A percentile compares a stretch with the other conserved stretches of the same genome.
phyloP scores from a whole-genome alignment of 2,113 vertebrate species.

The Uria lomvia region DNA sequence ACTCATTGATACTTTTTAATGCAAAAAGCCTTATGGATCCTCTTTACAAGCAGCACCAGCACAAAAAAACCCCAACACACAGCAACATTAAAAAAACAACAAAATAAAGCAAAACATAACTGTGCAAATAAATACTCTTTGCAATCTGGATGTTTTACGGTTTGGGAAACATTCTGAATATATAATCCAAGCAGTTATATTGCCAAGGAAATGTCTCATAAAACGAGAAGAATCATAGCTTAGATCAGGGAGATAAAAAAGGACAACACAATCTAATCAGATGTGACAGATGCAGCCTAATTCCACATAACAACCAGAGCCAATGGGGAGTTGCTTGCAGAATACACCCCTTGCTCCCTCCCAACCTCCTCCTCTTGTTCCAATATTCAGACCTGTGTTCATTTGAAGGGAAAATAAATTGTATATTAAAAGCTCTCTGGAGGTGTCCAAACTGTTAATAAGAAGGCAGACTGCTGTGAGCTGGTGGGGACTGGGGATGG shows the following conservation, averaged over 20 bases:
- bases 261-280: constrained; percentile 51
- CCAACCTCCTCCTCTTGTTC: not conserved
- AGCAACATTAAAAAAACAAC: not conserved
- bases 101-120: constrained; percentile 6
- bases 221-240: constrained; percentile 39
- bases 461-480: not conserved
- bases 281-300: constrained; percentile 53
- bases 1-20: not conserved
- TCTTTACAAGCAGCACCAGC: not conserved
- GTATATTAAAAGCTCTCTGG: not conserved
- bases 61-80: not conserved
- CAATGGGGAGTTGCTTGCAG: not conserved
- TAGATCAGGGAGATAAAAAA: constrained; percentile 57
- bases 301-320: not conserved
- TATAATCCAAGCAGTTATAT: constrained; percentile 15
- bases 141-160: constrained; percentile 52
- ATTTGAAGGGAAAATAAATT: not conserved
- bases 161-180: constrained; percentile 30
- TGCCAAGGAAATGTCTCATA: constrained; percentile 64
- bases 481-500: not conserved
- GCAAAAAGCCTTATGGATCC: not conserved
- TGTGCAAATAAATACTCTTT: constrained; percentile 37
- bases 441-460: not conserved
- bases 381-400: not conserved
- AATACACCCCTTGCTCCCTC: not conserved